These are phyloP conservation scores for Elgonia sp. DNA, from an alignment of 2,888 invertebrate genomes.

Conservation along the genomic window DNA sequence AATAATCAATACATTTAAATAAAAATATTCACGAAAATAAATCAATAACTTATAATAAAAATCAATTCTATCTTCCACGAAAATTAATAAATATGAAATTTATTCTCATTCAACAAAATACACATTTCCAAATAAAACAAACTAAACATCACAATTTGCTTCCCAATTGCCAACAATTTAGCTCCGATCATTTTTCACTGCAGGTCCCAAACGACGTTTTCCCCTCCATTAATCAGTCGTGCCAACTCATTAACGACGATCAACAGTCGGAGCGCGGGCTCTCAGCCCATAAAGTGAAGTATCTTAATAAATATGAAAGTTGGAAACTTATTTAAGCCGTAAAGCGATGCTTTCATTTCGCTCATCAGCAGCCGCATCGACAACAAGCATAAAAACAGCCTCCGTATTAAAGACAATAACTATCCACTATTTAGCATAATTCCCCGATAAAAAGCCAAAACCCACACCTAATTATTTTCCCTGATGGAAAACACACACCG, in stretches of 20 bases:
- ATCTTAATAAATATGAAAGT: constrained; percentile 64
- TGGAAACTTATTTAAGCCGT: constrained; percentile 37
- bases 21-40: no score
- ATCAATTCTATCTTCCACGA: background rate
- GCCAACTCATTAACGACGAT: constrained; percentile 62
- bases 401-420: constrained; percentile 46
- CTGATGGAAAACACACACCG: background rate
- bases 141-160: background rate
- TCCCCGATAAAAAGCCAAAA: constrained; percentile 10
- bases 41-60: no score
- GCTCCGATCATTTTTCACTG: constrained; percentile 3
- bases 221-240: constrained; percentile 50
- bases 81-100: background rate
- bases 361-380: constrained; percentile 32
- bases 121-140: background rate
- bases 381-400: constrained; percentile 30
- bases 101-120: background rate
- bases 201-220: constrained; percentile 2
- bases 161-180: background rate
- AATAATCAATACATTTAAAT: no score
- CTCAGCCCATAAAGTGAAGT: constrained; percentile 11
- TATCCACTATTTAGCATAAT: constrained; percentile 52
- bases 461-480: background rate
- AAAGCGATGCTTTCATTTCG: constrained; percentile 34
- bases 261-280: constrained; percentile 28